Percentiles rank a stretch among this genome's conserved stretches.
These are phyloP conservation scores for Adineta ricciae DNA, from an alignment of 2,888 invertebrate species.

Conservation along the genomic window DNA sequence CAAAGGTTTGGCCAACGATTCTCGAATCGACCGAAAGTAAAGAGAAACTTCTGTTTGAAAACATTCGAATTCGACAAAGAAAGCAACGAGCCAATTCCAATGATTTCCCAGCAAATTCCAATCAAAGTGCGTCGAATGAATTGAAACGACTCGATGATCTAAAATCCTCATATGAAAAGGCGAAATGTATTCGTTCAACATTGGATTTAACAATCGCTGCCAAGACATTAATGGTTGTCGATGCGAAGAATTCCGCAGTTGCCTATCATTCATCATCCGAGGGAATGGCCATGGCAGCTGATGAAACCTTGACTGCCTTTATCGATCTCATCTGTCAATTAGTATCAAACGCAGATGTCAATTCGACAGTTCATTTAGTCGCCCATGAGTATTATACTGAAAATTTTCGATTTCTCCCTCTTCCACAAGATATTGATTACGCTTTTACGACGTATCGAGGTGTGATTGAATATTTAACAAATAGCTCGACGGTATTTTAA, in stretches of 20 bases:
- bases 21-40: background rate
- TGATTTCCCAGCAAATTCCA: background rate
- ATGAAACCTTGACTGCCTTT: conserved; percentile 10
- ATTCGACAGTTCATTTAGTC: background rate
- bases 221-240: background rate
- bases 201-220: background rate
- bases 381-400: conserved; percentile 15
- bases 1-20: conserved; percentile 7
- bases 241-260: background rate
- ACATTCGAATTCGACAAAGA: background rate
- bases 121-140: background rate
- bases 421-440: conserved; percentile 12
- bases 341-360: background rate
- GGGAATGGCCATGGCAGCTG: background rate
- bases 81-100: background rate
- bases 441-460: background rate
- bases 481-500: background rate
- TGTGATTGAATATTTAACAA: conserved; percentile 2
- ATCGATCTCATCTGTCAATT: conserved; percentile 11
- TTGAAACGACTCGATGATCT: background rate
- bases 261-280: background rate
- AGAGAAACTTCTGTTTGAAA: background rate
- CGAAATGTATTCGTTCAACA: background rate
- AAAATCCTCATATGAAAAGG: conserved; percentile 7
- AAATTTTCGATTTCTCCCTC: background rate